These are phyloP conservation scores for Gymnobelideus leadbeateri DNA, from an alignment of 2,113 vertebrate species.

Conservation along the genomic window DNA sequence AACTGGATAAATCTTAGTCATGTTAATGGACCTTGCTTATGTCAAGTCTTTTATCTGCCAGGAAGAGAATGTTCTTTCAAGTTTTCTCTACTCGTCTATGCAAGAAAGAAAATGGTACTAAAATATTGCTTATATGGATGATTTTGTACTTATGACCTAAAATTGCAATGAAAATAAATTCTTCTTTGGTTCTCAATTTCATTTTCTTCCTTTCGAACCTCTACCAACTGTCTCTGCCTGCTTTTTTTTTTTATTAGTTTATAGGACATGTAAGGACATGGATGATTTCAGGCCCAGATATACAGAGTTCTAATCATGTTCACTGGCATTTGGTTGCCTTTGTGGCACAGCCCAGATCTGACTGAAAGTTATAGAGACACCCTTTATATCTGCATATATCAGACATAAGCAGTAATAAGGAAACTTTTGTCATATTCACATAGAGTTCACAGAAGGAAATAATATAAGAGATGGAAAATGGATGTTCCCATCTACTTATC, in stretches of 20 bases:
- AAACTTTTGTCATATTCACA: not conserved
- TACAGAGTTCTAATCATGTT: not conserved
- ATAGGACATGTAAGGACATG: not conserved
- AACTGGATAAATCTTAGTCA: not conserved
- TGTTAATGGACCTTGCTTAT: not conserved
- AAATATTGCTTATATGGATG: not conserved
- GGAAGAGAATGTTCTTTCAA: not conserved
- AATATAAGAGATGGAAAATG: not conserved
- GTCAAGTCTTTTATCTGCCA: not conserved
- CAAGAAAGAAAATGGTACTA: not conserved
- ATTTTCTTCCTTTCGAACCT: not conserved
- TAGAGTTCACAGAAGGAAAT: not conserved
- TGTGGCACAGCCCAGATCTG: not conserved
- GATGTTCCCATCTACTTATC: not conserved
- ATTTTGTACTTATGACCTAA: not conserved
- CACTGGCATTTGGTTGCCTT: not conserved
- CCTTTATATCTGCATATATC: not conserved
- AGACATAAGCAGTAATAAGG: not conserved
- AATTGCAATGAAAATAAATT: not conserved
- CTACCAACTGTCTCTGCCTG: not conserved
- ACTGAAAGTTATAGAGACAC: not conserved
- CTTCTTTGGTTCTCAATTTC: not conserved
- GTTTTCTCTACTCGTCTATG: not conserved
- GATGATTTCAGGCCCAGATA: not conserved
- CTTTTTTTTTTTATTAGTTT: not conserved